These are phyloP conservation scores for Rhyacophila brunnea DNA, from an alignment of 1,140 invertebrate genomes.

Conservation along the genomic window DNA sequence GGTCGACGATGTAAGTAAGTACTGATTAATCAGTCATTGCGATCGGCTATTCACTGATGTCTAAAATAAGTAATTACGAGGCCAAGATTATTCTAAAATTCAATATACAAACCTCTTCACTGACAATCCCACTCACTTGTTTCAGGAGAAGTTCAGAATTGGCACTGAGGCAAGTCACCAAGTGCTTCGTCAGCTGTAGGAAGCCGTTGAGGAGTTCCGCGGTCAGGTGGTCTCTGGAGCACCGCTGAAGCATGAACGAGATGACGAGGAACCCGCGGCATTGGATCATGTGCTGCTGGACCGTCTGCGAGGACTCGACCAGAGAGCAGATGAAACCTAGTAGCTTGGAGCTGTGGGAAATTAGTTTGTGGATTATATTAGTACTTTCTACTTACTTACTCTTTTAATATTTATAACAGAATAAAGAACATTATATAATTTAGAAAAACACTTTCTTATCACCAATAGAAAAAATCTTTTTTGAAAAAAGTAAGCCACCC, in stretches of 20 bases:
- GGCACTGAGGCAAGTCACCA: constrained; percentile 89
- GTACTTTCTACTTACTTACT: no score
- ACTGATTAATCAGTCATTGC: no score
- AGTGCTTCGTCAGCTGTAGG: constrained; percentile 91
- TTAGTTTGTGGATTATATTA: no score
- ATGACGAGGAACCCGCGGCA: constrained; percentile 97
- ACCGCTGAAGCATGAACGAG: constrained; percentile 93
- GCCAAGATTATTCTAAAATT: no score
- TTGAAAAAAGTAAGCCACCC: no score
- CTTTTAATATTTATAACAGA: no score
- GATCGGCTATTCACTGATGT: no score
- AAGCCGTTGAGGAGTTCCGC: constrained; percentile 91
- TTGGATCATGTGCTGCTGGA: constrained; percentile 99
- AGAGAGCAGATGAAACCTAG: constrained; percentile 96
- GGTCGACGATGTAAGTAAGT: no score
- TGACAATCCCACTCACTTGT: constrained; percentile 64
- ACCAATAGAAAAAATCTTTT: no score
- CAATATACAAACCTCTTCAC: not conserved
- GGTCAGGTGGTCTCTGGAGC: constrained; percentile 90
- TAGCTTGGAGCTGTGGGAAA: constrained; percentile 94
- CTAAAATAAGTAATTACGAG: no score
- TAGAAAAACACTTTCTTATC: no score
- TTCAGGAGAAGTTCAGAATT: constrained; percentile 94
- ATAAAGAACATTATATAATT: no score
- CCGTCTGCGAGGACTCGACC: constrained; percentile 92